These are phyloP conservation scores for Thelaira solivaga DNA, from an alignment of 2,888 invertebrate genomes.

Conservation along the genomic window DNA sequence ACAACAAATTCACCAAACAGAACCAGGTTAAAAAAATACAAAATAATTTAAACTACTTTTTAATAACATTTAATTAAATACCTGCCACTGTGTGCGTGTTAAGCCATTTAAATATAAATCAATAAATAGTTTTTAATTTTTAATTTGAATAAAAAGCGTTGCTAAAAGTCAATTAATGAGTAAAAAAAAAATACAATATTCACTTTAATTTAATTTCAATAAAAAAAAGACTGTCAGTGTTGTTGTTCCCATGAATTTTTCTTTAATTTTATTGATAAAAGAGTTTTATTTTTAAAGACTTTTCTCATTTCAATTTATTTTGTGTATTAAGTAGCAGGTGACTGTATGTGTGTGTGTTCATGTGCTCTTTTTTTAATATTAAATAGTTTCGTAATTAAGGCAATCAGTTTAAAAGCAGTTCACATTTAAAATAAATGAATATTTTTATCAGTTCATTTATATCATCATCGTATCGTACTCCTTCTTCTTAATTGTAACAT, in stretches of 20 bases:
- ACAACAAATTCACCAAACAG: constrained; percentile 16
- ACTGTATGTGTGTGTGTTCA: neutral
- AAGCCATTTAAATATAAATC: neutral
- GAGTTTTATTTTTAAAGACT: constrained; percentile 3
- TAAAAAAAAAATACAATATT: neutral
- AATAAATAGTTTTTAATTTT: neutral
- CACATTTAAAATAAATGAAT: constrained; percentile 21
- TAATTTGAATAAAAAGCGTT: neutral
- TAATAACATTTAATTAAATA: neutral
- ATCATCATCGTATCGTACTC: neutral
- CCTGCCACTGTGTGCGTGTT: neutral
- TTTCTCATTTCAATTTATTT: neutral
- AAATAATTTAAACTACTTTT: too few relatives aligned
- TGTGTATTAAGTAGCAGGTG: neutral
- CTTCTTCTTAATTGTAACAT: constrained; percentile 2
- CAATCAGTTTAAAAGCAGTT: constrained; percentile 39
- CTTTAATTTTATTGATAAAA: constrained; percentile 17
- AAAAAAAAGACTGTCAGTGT: neutral
- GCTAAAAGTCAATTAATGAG: neutral
- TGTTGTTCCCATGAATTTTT: neutral
- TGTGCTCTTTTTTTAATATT: neutral
- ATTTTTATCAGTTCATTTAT: constrained; percentile 27
- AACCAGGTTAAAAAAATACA: constrained; percentile 40
- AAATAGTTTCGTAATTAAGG: constrained; percentile 23
- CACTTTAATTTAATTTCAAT: neutral